Conservation (phyloP, 2,797 vertebrate species). For the Notamacropus eugenii region DNA sequence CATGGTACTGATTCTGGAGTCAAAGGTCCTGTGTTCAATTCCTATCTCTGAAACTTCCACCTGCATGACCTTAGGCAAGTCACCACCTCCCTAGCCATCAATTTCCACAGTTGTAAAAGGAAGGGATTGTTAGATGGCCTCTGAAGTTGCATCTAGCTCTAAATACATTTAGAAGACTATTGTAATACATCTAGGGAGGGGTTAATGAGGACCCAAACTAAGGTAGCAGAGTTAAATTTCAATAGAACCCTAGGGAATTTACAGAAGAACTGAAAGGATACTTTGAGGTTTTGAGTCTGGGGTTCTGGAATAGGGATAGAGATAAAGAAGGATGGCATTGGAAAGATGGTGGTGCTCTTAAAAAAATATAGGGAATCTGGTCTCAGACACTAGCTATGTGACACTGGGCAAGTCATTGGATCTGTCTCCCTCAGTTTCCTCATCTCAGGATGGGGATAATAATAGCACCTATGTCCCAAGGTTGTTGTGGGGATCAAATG, state of each 20-base stretch:
- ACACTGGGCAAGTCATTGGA: background rate
- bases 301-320: background rate
- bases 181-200: background rate
- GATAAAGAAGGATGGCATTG: background rate
- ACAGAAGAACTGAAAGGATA: background rate
- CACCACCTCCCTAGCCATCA: background rate
- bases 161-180: background rate
- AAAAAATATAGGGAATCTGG: background rate
- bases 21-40: background rate
- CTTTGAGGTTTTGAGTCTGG: background rate
- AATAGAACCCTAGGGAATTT: background rate
- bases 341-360: background rate
- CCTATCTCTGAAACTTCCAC: background rate
- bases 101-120: background rate
- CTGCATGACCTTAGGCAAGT: background rate
- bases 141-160: background rate
- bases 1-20: background rate
- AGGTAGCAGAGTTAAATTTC: background rate
- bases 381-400: background rate
- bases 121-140: background rate
- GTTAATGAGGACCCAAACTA: no score
- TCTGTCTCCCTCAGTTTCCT: background rate
- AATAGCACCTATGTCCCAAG: background rate
- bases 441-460: background rate
- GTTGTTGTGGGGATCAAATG: background rate